Evolutionary conservation across 1,140 invertebrate species (phyloP).

Genomic region (Drosophila micromelanica): DNA sequence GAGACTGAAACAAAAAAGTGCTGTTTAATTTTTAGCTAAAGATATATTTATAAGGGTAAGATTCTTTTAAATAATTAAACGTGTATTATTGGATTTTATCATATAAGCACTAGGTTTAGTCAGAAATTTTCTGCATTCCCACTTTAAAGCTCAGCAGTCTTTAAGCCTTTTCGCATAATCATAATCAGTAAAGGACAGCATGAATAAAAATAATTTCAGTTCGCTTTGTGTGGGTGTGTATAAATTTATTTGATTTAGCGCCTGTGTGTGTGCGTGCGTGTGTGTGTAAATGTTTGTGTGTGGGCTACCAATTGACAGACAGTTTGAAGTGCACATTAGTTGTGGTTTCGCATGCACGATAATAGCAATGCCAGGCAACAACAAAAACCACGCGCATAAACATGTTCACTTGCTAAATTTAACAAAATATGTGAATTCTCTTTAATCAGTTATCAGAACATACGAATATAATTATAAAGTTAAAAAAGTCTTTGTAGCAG

Average conservation of each 20-base stretch:
- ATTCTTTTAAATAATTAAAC: no score
- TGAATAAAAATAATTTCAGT: constrained; percentile 29
- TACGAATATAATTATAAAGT: no score
- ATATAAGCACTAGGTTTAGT: neutral
- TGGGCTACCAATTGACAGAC: constrained; percentile 62
- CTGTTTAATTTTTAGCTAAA: no score
- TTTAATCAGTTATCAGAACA: neutral
- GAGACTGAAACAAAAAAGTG: no score
- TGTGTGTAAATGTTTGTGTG: constrained; percentile 19
- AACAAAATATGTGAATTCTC: constrained; percentile 13
- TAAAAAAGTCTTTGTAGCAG: no score
- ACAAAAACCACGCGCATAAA: constrained; percentile 25
- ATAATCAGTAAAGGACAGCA: constrained; percentile 32
- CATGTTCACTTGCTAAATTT: neutral
- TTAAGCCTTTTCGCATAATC: neutral
- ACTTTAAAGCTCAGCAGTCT: constrained; percentile 2
- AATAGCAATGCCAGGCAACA: constrained; percentile 34
- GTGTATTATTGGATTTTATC: no score
- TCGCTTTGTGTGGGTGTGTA: constrained; percentile 16
- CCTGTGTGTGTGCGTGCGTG: neutral
- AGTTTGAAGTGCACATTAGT: constrained; percentile 71
- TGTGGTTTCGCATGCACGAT: constrained; percentile 66
- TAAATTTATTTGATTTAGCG: constrained; percentile 18
- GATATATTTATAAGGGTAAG: no score
- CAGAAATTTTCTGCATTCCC: neutral